Evolutionary conservation across 2,888 invertebrate genomes (phyloP), one percentile per base, ranked within the genome.

Genomic region (Hydraecia micacea): DNA sequence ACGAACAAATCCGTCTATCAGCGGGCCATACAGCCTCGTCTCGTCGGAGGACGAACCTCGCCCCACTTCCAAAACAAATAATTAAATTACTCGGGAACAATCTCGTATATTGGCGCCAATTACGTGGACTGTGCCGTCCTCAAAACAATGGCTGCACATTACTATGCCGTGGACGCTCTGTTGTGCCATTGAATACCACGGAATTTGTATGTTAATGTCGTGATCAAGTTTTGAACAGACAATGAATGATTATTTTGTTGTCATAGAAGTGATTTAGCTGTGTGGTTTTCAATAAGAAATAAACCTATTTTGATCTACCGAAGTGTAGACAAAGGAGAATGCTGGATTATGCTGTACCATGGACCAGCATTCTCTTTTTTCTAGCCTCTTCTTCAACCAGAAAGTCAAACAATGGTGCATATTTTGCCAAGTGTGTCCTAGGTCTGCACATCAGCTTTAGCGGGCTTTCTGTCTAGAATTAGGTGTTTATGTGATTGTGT

Each of bases 1-100:
- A 60, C 58, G 63, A 71, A 82, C 86, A 73, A 65, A 76, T 76
- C 55, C 74, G 74, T 80, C 69, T 70, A 66, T 66, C 76, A 76
- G 52, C 28, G 49, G 42, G 66, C 62, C 46, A 36, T 39, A 62
- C 77, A 39, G 62, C 39, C 75, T 71, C 75, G 62, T 55, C 79
- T 42, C 21, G 25, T 28, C 21, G 58, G 80, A 67, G 72, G 69
- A 78, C 79, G 73, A 82, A 73, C 80, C 81, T 80, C 73, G 80
- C 32, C 72, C 82, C 77, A 84, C 87, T 84, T 89, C 79, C 80
- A 86, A 88, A 88, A 88, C 89, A 89, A 88, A 89, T 87, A 88
- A 89, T 88, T 86, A 89, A 88, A 88, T 88, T 88, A 88, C 86
- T 82, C 73, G 73, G 65, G 83, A 87, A 88, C 88, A 89, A 88